Evolutionary conservation across 2,113 vertebrate genomes (phyloP).

Genomic region (Rhegmatorhina hoffmannsi): DNA sequence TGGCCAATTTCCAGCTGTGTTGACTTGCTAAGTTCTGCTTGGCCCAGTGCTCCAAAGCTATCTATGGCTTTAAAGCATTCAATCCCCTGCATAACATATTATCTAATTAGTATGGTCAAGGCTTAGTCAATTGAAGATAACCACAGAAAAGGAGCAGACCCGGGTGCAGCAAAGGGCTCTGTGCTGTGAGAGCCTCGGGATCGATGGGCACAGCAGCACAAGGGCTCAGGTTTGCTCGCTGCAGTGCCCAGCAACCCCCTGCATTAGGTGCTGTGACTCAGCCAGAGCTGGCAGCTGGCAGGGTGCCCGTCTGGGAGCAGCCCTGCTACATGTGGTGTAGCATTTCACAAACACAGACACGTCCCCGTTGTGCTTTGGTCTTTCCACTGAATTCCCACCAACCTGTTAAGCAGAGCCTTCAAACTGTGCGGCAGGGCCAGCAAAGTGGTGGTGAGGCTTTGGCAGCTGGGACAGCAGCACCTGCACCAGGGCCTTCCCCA

Average conservation of each 20-base stretch:
- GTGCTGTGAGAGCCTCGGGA: not conserved
- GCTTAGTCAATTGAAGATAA: not conserved
- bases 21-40: not conserved
- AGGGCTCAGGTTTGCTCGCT: not conserved
- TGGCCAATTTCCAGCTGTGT: not conserved
- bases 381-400: not conserved
- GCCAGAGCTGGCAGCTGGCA: not conserved
- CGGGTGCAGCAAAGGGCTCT: not conserved
- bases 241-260: not conserved
- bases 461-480: not conserved
- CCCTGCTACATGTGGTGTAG: not conserved
- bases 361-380: not conserved
- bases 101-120: not conserved
- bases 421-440: accelerated
- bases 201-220: not conserved
- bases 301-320: not conserved
- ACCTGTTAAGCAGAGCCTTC: not conserved
- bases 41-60: not conserved
- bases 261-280: not conserved
- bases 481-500: not conserved
- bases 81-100: not conserved
- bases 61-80: not conserved
- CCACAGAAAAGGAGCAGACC: not conserved
- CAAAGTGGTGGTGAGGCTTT: not conserved
- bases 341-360: not conserved